Evolutionary conservation across 2,888 invertebrate genomes (phyloP).

Genomic region (Xanthorhoe designata): DNA sequence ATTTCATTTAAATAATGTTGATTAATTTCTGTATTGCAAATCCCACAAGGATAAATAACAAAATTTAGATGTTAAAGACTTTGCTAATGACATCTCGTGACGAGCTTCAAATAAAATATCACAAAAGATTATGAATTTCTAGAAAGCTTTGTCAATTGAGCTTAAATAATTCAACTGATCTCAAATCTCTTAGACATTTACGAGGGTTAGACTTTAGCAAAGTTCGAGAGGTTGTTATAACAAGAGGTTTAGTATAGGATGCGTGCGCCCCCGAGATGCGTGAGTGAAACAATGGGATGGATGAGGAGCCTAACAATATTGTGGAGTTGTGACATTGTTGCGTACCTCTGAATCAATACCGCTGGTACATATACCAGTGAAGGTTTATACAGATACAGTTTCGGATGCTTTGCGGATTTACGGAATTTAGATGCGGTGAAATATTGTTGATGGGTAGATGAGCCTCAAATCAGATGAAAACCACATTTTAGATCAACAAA

Average conservation of each 20-base stretch:
- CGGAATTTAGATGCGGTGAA: background rate
- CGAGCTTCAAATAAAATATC: background rate
- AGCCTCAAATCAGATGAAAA: background rate
- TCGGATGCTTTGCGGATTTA: background rate
- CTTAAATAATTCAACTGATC: constrained; percentile 16
- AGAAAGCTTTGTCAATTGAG: constrained; percentile 14
- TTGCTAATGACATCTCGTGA: no score
- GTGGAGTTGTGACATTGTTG: constrained; percentile 32
- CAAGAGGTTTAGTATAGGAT: constrained; percentile 33
- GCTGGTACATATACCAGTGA: constrained; percentile 1
- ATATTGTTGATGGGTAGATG: background rate
- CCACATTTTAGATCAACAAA: constrained; percentile 1
- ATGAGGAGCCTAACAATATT: constrained; percentile 36
- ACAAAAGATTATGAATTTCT: background rate
- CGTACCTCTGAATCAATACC: constrained; percentile 24
- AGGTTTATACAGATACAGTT: background rate
- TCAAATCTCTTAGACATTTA: constrained; percentile 12
- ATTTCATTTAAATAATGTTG: background rate
- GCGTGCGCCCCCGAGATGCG: constrained; percentile 40
- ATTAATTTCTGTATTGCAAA: background rate
- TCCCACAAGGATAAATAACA: background rate
- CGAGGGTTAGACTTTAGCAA: constrained; percentile 7
- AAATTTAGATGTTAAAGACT: background rate
- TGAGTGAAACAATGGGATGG: constrained; percentile 36
- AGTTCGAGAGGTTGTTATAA: constrained; percentile 19